Evolutionary conservation across 2,888 invertebrate species (phyloP), one percentile per base, ranked within the genome.

Genomic region (Stenodema calcarata): DNA sequence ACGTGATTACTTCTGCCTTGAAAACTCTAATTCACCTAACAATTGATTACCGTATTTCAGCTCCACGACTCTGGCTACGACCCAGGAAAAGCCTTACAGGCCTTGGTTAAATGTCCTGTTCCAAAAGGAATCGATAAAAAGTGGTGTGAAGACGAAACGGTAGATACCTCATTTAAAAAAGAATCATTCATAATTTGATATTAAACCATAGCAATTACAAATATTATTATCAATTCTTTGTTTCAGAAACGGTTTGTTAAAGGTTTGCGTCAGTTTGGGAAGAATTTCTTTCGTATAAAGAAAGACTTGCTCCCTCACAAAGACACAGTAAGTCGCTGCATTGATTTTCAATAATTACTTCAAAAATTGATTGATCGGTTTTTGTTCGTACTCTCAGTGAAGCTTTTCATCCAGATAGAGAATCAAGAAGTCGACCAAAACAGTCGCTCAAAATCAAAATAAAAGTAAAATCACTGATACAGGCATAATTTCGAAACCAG

Each of bases 111-210:
- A 92, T 98, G 97, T 92, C 99, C 99, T 88, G 97, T 98, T 88
- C 98, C 98, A 0, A 97, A 97, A 94, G 97, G 98, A 90, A 97
- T 98, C 90, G 98, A 98, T 91, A 98, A 98, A 92, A 98, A 98
- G 92, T 99, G 99, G 98, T 95, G 96, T 88, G 99, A 99, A 91
- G 99, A 99, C 91, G 99, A 99, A 93, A 96, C 96, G 90, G 94
- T 94, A 91, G 91, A 92, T 90, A 35, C 30, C 14, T 27, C 12
- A 12, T n/a, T n/a, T n/a, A n/a, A n/a, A n/a, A n/a, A n/a, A n/a
- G n/a, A n/a, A n/a, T n/a, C n/a, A n/a, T n/a, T n/a, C n/a, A n/a
- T n/a, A n/a, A n/a, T n/a, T n/a, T n/a, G n/a, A n/a, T n/a, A n/a
- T n/a, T n/a, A n/a, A n/a, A n/a, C n/a, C n/a, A n/a, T 76, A 35